Evolutionary conservation across 2,113 vertebrate genomes (phyloP).

Genomic region (Rhinoptilus africanus): DNA sequence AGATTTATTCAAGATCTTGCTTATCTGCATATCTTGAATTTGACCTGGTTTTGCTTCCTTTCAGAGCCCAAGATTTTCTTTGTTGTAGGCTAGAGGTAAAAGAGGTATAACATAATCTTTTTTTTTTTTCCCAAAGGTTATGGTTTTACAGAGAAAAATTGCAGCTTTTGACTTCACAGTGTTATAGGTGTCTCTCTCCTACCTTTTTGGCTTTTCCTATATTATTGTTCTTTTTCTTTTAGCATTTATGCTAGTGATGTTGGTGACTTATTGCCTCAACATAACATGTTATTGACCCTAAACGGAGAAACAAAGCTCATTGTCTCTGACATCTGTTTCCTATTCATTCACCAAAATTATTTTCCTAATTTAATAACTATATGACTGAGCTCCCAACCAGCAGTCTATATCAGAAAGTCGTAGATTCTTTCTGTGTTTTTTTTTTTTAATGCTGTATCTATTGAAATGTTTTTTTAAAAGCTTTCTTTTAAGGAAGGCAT

Average conservation of each 20-base stretch:
- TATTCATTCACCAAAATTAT: background rate
- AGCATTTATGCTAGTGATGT: background rate
- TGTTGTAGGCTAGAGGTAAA: background rate
- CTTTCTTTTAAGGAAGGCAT: background rate
- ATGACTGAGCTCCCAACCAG: background rate
- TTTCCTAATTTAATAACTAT: background rate
- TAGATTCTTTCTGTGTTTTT: background rate
- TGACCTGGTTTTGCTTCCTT: background rate
- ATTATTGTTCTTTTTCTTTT: background rate
- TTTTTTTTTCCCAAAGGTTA: background rate
- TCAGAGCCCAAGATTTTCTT: background rate
- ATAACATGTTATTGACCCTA: background rate
- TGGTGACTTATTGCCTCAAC: background rate
- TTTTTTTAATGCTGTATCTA: background rate
- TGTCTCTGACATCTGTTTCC: background rate
- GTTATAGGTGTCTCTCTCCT: fast-evolving
- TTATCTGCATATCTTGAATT: background rate
- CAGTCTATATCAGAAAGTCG: background rate
- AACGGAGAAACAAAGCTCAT: background rate
- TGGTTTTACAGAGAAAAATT: background rate
- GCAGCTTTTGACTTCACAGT: background rate
- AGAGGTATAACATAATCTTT: background rate
- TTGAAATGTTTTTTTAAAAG: background rate
- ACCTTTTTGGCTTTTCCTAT: background rate
- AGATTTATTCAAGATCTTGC: background rate